Base-by-base conservation (phyloP, 2,888 invertebrate genomes). In the Drosophila ezoana region DNA sequence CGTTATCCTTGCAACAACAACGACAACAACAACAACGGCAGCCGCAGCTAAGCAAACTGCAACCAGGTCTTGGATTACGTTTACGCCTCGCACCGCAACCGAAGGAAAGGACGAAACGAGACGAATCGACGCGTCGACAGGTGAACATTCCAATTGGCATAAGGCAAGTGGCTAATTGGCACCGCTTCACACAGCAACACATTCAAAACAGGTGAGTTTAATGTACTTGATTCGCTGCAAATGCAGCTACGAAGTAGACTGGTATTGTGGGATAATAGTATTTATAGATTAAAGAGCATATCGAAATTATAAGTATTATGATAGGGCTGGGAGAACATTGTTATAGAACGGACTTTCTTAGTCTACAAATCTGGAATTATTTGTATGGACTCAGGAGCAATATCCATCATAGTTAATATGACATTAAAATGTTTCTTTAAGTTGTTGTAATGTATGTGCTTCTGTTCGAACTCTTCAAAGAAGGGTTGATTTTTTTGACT, bases 101-200 rank as follows among this genome's bases (percentile, higher is more conserved):
- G 47, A 53, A 14, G 18, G 52, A 75, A 68, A 72, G 72, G 73
- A 68, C 73, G 57, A 43, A 28, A 28, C 28, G 18, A 37, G 51
- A 48, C 56, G 57, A 62, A 59, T 59, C 59, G 44, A 70, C 37
- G 37, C 43, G 16, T 51, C 65, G 59, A 35, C 72, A 82, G 61
- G 65, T 82, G 73, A 79, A 82, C 65, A 86, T 83, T 86, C 77
- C 84, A 77, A 84, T 84, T 74, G 80, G 81, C 49, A 43, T 57
- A 71, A 60, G 47, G 63, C 35, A 58, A 58, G 49, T 44, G 62
- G 61, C 86, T 79, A 86, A 82, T 81, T 81, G 80, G 86, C 86
- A 51, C 52, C 53, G 48, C 49, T 45, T 45, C 28, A 45, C 44
- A 23, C 20, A 53, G 48, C 54, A 37, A 43, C 77, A 62, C 20